These are phyloP conservation scores for Heliopora coerulea DNA, from an alignment of 92 coral and sea anemone genomes.

Conservation along the genomic window DNA sequence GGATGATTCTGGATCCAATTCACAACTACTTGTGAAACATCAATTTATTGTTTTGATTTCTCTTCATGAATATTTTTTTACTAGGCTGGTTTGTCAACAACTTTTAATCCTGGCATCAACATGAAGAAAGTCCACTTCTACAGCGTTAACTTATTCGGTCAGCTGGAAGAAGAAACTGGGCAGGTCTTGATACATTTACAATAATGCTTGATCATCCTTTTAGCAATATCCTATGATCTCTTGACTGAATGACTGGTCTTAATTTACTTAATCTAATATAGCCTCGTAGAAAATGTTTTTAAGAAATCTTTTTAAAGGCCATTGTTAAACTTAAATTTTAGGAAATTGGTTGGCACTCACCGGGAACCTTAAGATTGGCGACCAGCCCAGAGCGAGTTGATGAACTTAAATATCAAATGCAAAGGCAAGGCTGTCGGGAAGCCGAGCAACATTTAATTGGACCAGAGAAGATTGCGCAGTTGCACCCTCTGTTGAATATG, in stretches of 20 bases:
- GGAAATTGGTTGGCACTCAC: conserved; percentile 87
- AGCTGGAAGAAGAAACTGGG: conserved; percentile 90
- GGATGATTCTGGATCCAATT: no score
- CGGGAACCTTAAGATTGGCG: conserved; percentile 84
- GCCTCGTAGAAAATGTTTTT: no score
- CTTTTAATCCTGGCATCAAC: conserved; percentile 84
- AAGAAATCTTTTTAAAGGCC: background rate
- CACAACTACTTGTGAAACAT: no score
- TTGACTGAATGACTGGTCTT: no score
- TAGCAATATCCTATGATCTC: no score
- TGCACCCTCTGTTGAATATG: conserved; percentile 82
- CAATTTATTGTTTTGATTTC: background rate
- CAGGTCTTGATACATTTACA: conserved; percentile 78
- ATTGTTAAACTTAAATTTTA: conserved; percentile 9
- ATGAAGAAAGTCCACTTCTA: conserved; percentile 81
- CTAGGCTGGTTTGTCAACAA: conserved; percentile 94
- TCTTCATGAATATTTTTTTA: background rate
- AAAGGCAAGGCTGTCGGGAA: conserved; percentile 87
- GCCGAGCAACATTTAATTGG: conserved; percentile 91
- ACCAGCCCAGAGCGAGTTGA: conserved; percentile 88
- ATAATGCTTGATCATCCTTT: no score
- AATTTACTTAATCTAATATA: no score
- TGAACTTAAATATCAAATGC: conserved; percentile 90
- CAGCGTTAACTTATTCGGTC: conserved; percentile 72
- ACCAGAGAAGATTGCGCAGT: conserved; percentile 82